Conservation (phyloP, 2,113 vertebrate species). For the Tamias sibiricus region DNA sequence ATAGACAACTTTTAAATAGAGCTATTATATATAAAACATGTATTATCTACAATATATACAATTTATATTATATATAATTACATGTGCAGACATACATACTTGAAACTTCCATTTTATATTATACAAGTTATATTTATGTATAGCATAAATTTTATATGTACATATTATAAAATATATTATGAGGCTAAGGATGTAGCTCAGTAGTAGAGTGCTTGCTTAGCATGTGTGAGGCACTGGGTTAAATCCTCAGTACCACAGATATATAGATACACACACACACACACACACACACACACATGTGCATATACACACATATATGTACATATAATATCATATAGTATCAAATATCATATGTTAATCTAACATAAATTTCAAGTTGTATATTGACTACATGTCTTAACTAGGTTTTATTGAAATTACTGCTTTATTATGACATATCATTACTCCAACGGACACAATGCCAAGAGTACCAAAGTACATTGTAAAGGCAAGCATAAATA, state of each 20-base stretch:
- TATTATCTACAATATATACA: background rate
- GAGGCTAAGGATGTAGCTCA: too few relatives aligned
- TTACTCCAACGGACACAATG: background rate
- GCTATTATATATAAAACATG: background rate
- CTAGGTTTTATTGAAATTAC: conserved; percentile 20
- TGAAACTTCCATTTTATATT: background rate
- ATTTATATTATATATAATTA: background rate
- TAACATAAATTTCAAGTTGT: background rate
- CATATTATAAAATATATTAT: background rate
- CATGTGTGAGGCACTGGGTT: too few relatives aligned
- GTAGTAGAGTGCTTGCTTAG: too few relatives aligned
- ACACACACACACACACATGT: background rate
- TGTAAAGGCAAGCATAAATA: conserved; percentile 12
- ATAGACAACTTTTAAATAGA: background rate
- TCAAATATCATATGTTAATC: background rate
- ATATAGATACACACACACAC: background rate
- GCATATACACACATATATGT: background rate
- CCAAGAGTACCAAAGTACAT: background rate
- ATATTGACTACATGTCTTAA: background rate
- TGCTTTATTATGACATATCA: conserved; percentile 8
- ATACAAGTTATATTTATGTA: background rate
- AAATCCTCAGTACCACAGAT: too few relatives aligned
- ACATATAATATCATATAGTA: background rate
- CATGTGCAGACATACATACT: background rate
- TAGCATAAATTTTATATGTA: background rate